phyloP scores from a whole-genome alignment of 1,140 invertebrate genomes.

The Ylistrum balloti region DNA sequence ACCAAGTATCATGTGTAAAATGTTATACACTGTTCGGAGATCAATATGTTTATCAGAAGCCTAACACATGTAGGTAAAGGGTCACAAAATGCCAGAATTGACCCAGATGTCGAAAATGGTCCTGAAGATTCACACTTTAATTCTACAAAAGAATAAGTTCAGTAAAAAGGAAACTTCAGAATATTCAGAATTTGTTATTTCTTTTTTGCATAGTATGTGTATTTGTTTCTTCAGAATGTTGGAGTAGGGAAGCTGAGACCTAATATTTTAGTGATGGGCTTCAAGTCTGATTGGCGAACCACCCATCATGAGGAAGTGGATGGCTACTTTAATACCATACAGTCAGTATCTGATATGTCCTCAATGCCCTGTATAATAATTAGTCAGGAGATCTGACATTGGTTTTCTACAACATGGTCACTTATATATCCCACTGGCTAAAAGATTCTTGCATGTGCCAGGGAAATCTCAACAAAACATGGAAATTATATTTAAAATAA shows the following conservation, averaged over 20 bases:
- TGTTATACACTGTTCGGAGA: not conserved
- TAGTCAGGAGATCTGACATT: too few relatives aligned
- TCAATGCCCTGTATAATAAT: too few relatives aligned
- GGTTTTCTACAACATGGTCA: too few relatives aligned
- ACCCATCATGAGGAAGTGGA: conserved; percentile 85
- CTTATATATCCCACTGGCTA: too few relatives aligned
- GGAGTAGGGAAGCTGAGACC: conserved; percentile 97
- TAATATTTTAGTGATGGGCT: conserved; percentile 97
- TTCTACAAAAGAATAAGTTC: not conserved
- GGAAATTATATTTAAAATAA: too few relatives aligned
- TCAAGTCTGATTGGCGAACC: conserved; percentile 94
- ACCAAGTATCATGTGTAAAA: not conserved
- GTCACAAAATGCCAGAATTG: not conserved
- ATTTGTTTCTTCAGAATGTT: conserved; percentile 85
- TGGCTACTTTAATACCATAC: conserved; percentile 95
- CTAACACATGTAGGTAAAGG: not conserved
- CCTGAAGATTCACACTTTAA: not conserved
- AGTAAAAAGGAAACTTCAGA: too few relatives aligned
- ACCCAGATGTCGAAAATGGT: too few relatives aligned
- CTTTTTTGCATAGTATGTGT: conserved; percentile 29
- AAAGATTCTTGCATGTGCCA: too few relatives aligned
- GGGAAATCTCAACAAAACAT: too few relatives aligned
- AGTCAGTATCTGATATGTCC: conserved; percentile 89
- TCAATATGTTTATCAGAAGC: not conserved
- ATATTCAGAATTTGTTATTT: not conserved